Conservation (phyloP, 2,113 vertebrate genomes). For the Passerina amoena region DNA sequence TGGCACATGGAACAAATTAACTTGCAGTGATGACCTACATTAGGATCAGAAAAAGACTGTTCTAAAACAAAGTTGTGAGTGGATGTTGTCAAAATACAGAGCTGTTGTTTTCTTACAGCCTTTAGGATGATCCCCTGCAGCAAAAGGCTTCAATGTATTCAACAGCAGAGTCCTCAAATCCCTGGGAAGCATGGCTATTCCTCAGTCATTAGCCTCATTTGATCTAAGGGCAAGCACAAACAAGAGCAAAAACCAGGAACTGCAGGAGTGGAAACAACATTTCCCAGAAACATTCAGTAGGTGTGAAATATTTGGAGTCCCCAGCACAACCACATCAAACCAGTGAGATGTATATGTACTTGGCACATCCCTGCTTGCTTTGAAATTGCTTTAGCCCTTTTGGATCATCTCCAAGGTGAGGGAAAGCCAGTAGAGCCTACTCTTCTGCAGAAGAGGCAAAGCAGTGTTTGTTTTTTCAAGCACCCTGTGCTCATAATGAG, state of each 20-base stretch:
- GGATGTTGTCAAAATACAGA: conserved; percentile 38
- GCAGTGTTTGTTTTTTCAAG: neutral
- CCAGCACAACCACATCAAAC: conserved; percentile 22
- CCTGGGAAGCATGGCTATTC: conserved; percentile 8
- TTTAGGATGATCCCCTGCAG: conserved; percentile 35
- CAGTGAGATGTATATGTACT: neutral
- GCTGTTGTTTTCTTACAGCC: conserved; percentile 16
- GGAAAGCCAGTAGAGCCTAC: neutral
- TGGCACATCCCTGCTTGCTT: neutral
- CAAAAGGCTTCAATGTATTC: neutral
- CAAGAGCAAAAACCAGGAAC: neutral
- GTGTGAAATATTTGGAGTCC: conserved; percentile 10
- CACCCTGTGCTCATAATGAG: rapidly evolving
- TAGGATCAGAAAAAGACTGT: conserved; percentile 10
- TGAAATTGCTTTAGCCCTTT: neutral
- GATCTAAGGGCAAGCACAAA: conserved; percentile 44
- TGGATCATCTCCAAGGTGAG: neutral
- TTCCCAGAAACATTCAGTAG: conserved; percentile 44
- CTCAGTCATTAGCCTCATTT: conserved; percentile 28
- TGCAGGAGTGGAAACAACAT: conserved; percentile 1
- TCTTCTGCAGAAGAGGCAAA: neutral
- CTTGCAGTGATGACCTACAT: conserved; percentile 46
- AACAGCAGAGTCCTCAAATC: neutral
- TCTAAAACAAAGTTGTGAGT: conserved; percentile 33
- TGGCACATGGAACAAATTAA: conserved; percentile 61